These are phyloP conservation scores for Parasteatoda tepidariorum DNA, from an alignment of 1,140 invertebrate species.

Conservation along the genomic window DNA sequence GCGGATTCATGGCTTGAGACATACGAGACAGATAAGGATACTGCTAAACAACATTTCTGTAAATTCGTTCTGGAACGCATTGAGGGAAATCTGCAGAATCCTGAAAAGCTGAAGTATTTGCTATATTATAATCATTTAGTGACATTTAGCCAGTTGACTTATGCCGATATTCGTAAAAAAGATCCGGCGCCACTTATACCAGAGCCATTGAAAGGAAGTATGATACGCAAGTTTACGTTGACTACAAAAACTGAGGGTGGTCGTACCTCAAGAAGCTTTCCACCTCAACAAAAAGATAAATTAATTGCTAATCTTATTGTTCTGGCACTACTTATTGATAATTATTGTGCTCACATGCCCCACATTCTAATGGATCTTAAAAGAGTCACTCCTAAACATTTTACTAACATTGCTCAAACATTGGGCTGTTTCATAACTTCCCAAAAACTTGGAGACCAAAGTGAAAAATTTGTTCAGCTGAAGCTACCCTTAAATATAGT, in stretches of 20 bases:
- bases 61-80: neutral
- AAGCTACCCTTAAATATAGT: conserved; percentile 3
- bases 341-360: neutral
- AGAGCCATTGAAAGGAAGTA: neutral
- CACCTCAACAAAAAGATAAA: conserved; percentile 12
- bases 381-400: neutral
- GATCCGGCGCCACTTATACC: conserved; percentile 7
- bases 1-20: neutral
- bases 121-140: conserved; percentile 15
- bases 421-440: conserved; percentile 7
- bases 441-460: neutral
- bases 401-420: neutral
- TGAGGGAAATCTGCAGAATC: neutral
- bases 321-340: conserved; percentile 17
- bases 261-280: neutral
- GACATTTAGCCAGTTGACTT: neutral
- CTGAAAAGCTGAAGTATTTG: neutral
- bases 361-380: neutral
- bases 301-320: conserved; percentile 11
- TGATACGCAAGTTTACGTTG: neutral
- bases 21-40: neutral
- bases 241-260: neutral
- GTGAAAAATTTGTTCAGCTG: neutral
- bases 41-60: neutral
- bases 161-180: conserved; percentile 7